Percentiles rank a stretch among this genome's conserved stretches.
phyloP scores from a whole-genome alignment of 2,113 vertebrate species.

The Clarias batrachus region DNA sequence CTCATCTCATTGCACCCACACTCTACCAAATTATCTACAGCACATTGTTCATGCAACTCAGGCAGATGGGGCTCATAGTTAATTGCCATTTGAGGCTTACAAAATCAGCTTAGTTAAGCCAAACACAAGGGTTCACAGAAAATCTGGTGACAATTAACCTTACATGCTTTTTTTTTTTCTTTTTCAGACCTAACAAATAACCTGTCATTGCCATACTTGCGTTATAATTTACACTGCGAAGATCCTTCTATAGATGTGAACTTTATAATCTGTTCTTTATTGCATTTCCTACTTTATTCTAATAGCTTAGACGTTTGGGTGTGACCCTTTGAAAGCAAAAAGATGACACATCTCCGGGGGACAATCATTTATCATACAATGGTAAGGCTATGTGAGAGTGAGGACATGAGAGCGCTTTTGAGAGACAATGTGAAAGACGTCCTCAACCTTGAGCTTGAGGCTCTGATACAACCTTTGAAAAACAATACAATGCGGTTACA shows the following conservation, averaged over 20 bases:
- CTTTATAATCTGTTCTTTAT: constrained; percentile 1
- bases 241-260: constrained; percentile 22
- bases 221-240: neutral
- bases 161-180: neutral
- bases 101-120: neutral
- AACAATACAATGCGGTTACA: neutral
- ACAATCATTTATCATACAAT: constrained; percentile 20
- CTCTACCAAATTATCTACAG: constrained; percentile 26
- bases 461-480: neutral
- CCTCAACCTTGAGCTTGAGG: constrained; percentile 23
- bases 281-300: constrained; percentile 16
- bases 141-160: constrained; percentile 1
- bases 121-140: neutral
- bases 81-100: constrained; percentile 10
- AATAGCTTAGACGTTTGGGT: neutral
- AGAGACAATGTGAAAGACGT: neutral
- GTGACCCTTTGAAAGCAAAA: constrained; percentile 27
- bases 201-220: neutral
- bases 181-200: neutral
- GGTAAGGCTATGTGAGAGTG: constrained; percentile 6
- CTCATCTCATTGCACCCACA: constrained; percentile 36
- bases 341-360: neutral
- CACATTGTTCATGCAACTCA: constrained; percentile 8
- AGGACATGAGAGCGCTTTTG: constrained; percentile 12
- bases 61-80: constrained; percentile 18